Base-by-base conservation (phyloP, 2,113 vertebrate species). In the Patagioenas fasciata region DNA sequence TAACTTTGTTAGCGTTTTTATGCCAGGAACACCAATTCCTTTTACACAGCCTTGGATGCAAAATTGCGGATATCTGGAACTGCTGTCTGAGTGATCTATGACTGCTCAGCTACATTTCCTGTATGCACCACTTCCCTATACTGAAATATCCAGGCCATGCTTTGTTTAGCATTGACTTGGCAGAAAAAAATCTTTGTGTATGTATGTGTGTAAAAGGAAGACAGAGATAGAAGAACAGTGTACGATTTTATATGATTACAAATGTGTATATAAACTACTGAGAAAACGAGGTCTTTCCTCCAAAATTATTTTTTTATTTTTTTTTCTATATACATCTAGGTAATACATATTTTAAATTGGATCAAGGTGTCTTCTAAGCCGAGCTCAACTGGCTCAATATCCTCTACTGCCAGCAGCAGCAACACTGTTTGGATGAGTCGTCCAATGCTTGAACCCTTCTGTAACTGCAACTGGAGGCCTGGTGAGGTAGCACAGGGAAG, bases 251-350 rank as follows among this genome's bases (percentile, higher is more conserved):
- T 25, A 42, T 7, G 26, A 77, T 72, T 73, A 58, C 5, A 44
- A 57, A 88, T 67, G 32, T 86, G 13, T 65, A 61, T 89, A 94
- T 88, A 79, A 88, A 86, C 51, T 61, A 56, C 51, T 90, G 80
- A 96, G 94, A 97, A 97, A 97, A 95, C 15, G n/a, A 96, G 21
- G 58, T 26, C 62, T 94, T 88, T 72, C 29, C 57, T 69, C 19
- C 9, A 29, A 64, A 53, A 31, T 36, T 56, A 70, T 36, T 95
- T 60, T 44, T 21, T 86, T 82, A 34, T 95, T 60, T 44, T 21
- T 86, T 82, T 87, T 84, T 85, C 42, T 69, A 5, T 25, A 61
- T 58, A 86, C 2, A 9, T 92, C 13, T 51, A 79, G 26, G 64
- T 25, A 72, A 65, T 62, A 81, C 31, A 10, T 58, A 79, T 92